Base-by-base conservation (phyloP, 2,888 invertebrate genomes). In the Lithophane leautieri region DNA sequence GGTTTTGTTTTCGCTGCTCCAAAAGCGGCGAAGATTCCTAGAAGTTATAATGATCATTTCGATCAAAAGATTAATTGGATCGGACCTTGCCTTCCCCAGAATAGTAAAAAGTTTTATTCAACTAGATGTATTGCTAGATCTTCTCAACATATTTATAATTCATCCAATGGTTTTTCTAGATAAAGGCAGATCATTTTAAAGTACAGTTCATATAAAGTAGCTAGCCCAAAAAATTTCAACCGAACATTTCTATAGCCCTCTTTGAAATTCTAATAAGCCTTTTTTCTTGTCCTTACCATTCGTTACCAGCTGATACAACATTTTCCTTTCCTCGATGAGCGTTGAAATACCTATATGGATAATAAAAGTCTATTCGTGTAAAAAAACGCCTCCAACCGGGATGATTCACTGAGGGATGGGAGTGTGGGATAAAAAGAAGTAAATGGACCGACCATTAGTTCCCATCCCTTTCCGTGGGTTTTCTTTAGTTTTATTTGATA, bases 371-470 rank as follows among this genome's bases (percentile, higher is more conserved):
- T 87, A 89, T 88, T 85, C 76, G 88, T 86, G 88, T 87, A 86
- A 88, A 89, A 88, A 90, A 89, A 86, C 87, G 86, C 81, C 81
- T 70, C 68, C 72, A 66, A 76, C 80, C 88, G 74, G 90, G 88
- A 93, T 93, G 93, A 93, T 93, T 92, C 93, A 93, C 88, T 87
- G 88, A 89, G 88, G 90, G 88, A 89, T 88, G 73, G 88, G 87
- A 88, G 89, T 89, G 89, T 90, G 88, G 90, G 91, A 91, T 92
- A 92, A 92, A 92, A 93, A 92, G 87, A 87, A 90, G 88, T 90
- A 91, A 94, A 93, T 92, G 92, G 91, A 90, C 88, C 89, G 88
- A 88, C 92, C 94, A 94, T 94, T 94, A 94, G 91, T 84, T 88
- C 85, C 81, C 88, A 89, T 89, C 90, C 91, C 88, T 90, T 88